Evolutionary conservation across 2,797 vertebrate genomes (phyloP).

Genomic region (Sternotherus odoratus): DNA sequence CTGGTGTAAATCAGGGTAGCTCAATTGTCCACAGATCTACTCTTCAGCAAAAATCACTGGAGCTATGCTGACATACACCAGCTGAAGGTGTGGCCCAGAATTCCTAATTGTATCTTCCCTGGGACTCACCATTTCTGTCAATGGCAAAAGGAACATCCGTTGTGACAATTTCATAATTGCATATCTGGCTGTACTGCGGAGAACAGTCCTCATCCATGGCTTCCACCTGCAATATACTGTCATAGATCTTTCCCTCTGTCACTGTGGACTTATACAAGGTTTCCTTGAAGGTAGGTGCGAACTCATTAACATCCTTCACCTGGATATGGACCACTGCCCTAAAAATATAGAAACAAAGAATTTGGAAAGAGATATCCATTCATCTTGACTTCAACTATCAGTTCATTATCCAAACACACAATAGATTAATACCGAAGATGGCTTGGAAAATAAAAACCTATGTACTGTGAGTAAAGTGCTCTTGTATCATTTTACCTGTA

Average conservation of each 20-base stretch:
- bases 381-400: neutral
- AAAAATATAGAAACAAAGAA: conserved; percentile 21
- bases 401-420: neutral
- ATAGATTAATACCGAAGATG: neutral
- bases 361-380: neutral
- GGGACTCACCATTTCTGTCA: conserved; percentile 93
- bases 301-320: conserved; percentile 97
- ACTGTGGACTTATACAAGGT: conserved; percentile 87
- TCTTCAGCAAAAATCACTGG: neutral
- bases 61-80: neutral
- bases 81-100: neutral
- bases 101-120: neutral
- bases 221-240: conserved; percentile 96
- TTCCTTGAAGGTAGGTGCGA: conserved; percentile 93
- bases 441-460: neutral
- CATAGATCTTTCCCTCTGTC: conserved; percentile 95
- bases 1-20: accelerated
- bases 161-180: conserved; percentile 94
- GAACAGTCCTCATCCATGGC: conserved; percentile 95
- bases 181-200: conserved; percentile 96
- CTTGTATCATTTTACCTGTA: neutral
- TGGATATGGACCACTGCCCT: conserved; percentile 98
- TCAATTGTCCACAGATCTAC: neutral
- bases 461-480: neutral
- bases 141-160: conserved; percentile 92